Evolutionary conservation across 2,797 vertebrate species (phyloP).

Genomic region (Lerista edwardsae): DNA sequence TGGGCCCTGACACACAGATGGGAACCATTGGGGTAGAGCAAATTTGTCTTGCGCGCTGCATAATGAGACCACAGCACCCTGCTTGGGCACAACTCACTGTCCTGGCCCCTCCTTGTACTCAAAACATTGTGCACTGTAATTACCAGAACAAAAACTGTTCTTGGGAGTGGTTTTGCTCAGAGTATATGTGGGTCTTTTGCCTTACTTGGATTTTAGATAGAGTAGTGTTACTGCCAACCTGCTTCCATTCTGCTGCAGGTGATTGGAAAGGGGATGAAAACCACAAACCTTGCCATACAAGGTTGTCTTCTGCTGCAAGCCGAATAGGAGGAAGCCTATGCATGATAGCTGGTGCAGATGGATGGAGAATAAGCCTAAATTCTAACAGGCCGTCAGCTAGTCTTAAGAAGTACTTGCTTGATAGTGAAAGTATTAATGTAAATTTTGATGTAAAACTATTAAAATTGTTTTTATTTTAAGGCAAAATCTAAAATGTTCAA

Average conservation of each 20-base stretch:
- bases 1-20: no score
- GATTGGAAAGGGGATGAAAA: no score
- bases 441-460: background rate
- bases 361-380: background rate
- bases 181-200: background rate
- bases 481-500: slow-evolving; percentile 24
- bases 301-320: background rate
- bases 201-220: background rate
- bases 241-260: background rate
- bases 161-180: background rate
- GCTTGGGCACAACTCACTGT: background rate
- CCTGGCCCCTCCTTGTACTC: background rate
- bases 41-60: background rate
- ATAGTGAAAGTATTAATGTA: background rate
- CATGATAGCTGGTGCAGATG: background rate
- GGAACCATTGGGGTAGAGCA: no score
- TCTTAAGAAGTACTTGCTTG: background rate
- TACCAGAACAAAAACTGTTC: background rate
- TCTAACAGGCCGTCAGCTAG: background rate
- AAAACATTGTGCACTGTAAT: no score
- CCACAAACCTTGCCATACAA: background rate
- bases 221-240: background rate
- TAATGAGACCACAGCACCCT: background rate
- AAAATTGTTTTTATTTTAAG: background rate
- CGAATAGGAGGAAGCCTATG: background rate